A percentile compares a stretch with the other conserved stretches of the same genome.
phyloP scores from a whole-genome alignment of 2,888 invertebrate species.

The Ichneumon xanthorius region DNA sequence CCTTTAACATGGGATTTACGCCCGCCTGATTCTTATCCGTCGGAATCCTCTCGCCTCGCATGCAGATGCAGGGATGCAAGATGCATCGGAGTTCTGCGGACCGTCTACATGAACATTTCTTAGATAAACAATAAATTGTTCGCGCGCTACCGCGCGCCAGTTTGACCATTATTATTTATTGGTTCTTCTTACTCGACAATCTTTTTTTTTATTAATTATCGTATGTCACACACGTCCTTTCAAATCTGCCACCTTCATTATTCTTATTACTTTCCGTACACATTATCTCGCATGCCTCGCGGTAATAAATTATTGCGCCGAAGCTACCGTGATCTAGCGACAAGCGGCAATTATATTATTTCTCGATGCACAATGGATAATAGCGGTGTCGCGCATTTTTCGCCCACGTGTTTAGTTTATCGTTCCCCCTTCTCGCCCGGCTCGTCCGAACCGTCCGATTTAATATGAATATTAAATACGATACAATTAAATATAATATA shows the following conservation, averaged over 20 bases:
- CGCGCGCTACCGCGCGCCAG: constrained; percentile 25
- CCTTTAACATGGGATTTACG: no score
- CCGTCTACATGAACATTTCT: neutral
- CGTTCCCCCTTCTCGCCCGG: neutral
- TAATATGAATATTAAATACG: neutral
- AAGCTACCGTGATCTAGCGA: constrained; percentile 60
- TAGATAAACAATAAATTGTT: constrained; percentile 46
- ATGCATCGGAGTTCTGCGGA: neutral
- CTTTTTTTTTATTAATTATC: neutral
- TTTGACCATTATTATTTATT: constrained; percentile 40
- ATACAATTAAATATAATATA: neutral
- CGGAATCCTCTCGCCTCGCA: constrained; percentile 34
- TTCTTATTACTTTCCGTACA: neutral
- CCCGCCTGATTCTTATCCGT: no score
- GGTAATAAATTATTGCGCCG: constrained; percentile 53
- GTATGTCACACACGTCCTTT: constrained; percentile 9
- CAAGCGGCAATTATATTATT: constrained; percentile 55
- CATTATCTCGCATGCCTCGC: constrained; percentile 4
- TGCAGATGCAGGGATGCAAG: neutral
- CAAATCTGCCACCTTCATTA: constrained; percentile 6
- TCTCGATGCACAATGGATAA: constrained; percentile 58
- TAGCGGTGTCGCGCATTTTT: constrained; percentile 68
- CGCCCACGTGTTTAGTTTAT: constrained; percentile 68
- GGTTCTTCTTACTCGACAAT: constrained; percentile 25
- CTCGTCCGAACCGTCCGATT: neutral